phyloP scores from a whole-genome alignment of 2,888 invertebrate genomes.

The Pachydiplax longipennis region DNA sequence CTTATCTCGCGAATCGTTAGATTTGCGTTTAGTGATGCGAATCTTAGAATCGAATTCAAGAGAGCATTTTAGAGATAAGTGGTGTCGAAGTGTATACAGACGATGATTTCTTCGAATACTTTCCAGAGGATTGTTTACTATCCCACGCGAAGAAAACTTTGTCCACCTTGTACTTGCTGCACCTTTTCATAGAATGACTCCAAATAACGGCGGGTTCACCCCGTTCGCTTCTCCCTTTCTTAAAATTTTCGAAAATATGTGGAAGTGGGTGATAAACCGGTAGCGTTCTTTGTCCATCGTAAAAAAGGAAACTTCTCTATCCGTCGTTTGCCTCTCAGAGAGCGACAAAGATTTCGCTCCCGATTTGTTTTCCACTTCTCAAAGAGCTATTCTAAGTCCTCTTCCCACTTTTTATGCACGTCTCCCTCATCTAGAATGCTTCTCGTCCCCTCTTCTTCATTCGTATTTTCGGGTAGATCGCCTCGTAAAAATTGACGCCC shows the following conservation, averaged over 20 bases:
- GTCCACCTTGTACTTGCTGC: no score
- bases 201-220: no score
- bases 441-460: not conserved
- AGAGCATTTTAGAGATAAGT: no score
- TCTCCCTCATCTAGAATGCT: not conserved
- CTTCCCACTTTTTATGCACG: not conserved
- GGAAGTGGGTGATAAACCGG: not conserved
- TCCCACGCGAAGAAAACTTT: no score
- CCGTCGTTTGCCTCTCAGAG: not conserved
- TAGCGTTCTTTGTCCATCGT: not conserved
- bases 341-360: not conserved
- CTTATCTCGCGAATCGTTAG: no score
- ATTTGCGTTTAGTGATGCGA: no score
- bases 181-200: no score
- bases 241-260: not conserved
- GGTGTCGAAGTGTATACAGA: no score
- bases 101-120: no score
- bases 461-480: not conserved
- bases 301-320: not conserved
- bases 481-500: constrained; percentile 25
- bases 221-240: no score
- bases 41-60: no score
- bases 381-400: not conserved
- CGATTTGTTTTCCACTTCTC: not conserved
- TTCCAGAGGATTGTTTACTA: no score